Conservation (phyloP, 2,797 vertebrate species). For the Mastacembelus armatus region DNA sequence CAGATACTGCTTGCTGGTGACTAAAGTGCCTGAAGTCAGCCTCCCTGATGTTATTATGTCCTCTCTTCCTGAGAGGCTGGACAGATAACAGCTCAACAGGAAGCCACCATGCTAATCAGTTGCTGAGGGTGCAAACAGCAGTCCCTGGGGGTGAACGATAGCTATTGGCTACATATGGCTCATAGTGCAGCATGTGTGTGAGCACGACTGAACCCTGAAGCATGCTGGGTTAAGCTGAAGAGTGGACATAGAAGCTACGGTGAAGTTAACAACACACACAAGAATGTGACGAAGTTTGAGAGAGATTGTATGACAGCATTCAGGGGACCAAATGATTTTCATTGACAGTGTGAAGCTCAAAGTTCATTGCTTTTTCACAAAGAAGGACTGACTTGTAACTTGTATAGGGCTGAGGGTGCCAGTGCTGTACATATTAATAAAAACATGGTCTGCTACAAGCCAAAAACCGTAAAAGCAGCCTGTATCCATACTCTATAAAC, state of each 20-base stretch:
- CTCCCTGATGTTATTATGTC: slow-evolving; percentile 41
- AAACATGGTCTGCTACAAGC: neutral
- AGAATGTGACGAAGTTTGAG: slow-evolving; percentile 4
- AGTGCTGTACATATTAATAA: neutral
- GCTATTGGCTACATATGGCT: slow-evolving; percentile 44
- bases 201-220: slow-evolving; percentile 35
- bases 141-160: slow-evolving; percentile 36
- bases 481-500: neutral
- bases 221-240: slow-evolving; percentile 58
- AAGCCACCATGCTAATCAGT: slow-evolving; percentile 50
- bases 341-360: slow-evolving; percentile 13
- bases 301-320: neutral
- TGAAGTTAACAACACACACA: slow-evolving; percentile 31
- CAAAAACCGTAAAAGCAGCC: neutral
- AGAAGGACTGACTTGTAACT: neutral
- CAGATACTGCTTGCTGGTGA: slow-evolving; percentile 1
- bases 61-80: slow-evolving; percentile 33
- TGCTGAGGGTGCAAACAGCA: slow-evolving; percentile 26
- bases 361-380: slow-evolving; percentile 3
- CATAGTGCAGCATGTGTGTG: slow-evolving; percentile 8
- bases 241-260: slow-evolving; percentile 9
- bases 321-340: neutral
- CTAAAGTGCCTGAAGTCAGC: slow-evolving; percentile 32
- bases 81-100: slow-evolving; percentile 48
- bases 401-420: neutral